A percentile compares a stretch with the other conserved stretches of the same genome.
Evolutionary conservation across 2,888 invertebrate species (phyloP).

Genomic region (Sinhomidia bicolor): DNA sequence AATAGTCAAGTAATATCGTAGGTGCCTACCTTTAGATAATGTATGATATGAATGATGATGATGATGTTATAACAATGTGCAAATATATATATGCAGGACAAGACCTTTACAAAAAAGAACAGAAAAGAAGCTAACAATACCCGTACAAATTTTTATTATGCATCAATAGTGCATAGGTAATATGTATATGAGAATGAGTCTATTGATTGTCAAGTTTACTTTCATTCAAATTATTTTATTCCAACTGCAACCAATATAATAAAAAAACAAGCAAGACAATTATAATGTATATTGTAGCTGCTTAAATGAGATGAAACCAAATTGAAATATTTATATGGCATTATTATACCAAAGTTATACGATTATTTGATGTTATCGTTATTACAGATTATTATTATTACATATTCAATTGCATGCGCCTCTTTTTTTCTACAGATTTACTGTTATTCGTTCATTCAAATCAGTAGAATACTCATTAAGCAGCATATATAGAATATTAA

Average conservation of each 20-base stretch:
- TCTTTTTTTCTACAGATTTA: background rate
- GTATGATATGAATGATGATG: constrained; percentile 14
- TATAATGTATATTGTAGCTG: too few species aligned
- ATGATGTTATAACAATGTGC: constrained; percentile 18
- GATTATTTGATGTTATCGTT: background rate
- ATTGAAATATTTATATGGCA: constrained; percentile 8
- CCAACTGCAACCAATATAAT: background rate
- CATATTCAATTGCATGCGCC: background rate
- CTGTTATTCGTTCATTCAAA: background rate
- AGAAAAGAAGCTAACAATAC: background rate
- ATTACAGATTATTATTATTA: background rate
- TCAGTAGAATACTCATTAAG: background rate
- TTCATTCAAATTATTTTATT: background rate
- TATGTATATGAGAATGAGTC: too few species aligned
- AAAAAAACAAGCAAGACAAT: background rate
- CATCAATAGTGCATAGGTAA: background rate
- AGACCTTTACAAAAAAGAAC: constrained; percentile 16
- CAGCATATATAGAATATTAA: background rate
- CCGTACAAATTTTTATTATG: constrained; percentile 28
- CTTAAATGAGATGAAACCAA: background rate
- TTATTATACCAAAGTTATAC: constrained; percentile 23
- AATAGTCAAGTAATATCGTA: background rate
- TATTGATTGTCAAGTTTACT: constrained; percentile 55
- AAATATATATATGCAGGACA: constrained; percentile 33
- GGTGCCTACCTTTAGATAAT: constrained; percentile 6